Evolutionary conservation across 2,888 invertebrate genomes (phyloP).

Genomic region (Abrostola triplasia): DNA sequence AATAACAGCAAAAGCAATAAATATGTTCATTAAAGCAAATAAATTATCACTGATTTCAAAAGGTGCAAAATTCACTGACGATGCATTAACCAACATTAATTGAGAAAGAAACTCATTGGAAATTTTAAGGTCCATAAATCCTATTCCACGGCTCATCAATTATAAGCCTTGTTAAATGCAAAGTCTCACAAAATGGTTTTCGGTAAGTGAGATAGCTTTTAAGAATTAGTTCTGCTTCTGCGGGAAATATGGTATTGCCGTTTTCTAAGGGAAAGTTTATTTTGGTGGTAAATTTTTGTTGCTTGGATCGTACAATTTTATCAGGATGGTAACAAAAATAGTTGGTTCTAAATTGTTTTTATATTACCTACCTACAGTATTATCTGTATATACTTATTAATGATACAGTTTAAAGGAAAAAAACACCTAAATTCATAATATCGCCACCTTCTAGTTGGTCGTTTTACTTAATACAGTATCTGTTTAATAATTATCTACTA

Average conservation of each 20-base stretch:
- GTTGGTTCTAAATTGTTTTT: slow-evolving; percentile 32
- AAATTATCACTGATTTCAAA: background rate
- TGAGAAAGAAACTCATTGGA: background rate
- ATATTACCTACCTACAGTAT: no score
- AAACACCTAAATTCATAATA: no score
- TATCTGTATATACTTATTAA: no score
- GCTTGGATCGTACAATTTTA: slow-evolving; percentile 38
- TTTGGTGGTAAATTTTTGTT: slow-evolving; percentile 35
- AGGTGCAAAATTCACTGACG: background rate
- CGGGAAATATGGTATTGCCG: slow-evolving; percentile 58
- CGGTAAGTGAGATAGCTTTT: slow-evolving; percentile 28
- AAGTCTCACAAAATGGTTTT: slow-evolving; percentile 15
- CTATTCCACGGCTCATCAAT: slow-evolving; percentile 26
- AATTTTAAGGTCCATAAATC: slow-evolving; percentile 17
- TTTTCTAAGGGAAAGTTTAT: slow-evolving; percentile 43
- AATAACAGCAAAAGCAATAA: background rate
- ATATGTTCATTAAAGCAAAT: background rate
- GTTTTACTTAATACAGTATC: no score
- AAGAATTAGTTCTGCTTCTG: slow-evolving; percentile 40
- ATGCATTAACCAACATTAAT: background rate
- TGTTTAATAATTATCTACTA: no score
- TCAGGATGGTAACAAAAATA: slow-evolving; percentile 9
- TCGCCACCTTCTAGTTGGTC: no score
- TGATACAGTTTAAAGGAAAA: no score
- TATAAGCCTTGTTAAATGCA: slow-evolving; percentile 34